Evolutionary conservation across 2,888 invertebrate species (phyloP).

Genomic region (Scaptomyza cyrtandrae): DNA sequence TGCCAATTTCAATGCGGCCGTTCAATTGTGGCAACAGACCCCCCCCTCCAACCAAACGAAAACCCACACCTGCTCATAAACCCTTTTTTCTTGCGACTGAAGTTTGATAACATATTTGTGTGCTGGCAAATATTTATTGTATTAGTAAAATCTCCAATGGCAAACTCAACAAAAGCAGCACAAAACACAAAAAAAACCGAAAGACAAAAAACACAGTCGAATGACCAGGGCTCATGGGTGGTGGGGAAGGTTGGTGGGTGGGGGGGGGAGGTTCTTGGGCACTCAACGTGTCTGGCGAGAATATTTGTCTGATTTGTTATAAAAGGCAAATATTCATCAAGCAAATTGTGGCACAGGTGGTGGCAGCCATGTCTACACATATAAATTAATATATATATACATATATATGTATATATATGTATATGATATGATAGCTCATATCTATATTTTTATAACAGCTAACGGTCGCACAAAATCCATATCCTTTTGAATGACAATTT

Average conservation of each 20-base stretch:
- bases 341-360: constrained; percentile 63
- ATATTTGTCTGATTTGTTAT: constrained; percentile 69
- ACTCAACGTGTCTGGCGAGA: constrained; percentile 57
- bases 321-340: constrained; percentile 79
- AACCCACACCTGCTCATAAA: constrained; percentile 15
- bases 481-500: constrained; percentile 80
- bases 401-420: constrained; percentile 21
- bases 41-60: not conserved
- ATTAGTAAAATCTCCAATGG: constrained; percentile 62
- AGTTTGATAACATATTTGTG: constrained; percentile 78
- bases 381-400: constrained; percentile 27
- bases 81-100: constrained; percentile 57
- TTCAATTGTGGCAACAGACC: constrained; percentile 60
- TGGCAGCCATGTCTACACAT: constrained; percentile 3
- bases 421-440: constrained; percentile 58
- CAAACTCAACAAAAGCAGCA: constrained; percentile 36
- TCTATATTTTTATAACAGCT: constrained; percentile 57
- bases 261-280: constrained; percentile 1
- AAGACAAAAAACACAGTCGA: constrained; percentile 23
- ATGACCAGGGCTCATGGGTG: not conserved
- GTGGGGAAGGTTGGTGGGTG: no score
- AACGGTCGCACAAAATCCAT: constrained; percentile 50
- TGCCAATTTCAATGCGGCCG: constrained; percentile 74
- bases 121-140: constrained; percentile 78
- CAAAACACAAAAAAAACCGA: constrained; percentile 19